A percentile compares a stretch with the other conserved stretches of the same genome.
These are phyloP conservation scores for Radopholus similis DNA, from an alignment of 1,140 invertebrate genomes.

Conservation along the genomic window DNA sequence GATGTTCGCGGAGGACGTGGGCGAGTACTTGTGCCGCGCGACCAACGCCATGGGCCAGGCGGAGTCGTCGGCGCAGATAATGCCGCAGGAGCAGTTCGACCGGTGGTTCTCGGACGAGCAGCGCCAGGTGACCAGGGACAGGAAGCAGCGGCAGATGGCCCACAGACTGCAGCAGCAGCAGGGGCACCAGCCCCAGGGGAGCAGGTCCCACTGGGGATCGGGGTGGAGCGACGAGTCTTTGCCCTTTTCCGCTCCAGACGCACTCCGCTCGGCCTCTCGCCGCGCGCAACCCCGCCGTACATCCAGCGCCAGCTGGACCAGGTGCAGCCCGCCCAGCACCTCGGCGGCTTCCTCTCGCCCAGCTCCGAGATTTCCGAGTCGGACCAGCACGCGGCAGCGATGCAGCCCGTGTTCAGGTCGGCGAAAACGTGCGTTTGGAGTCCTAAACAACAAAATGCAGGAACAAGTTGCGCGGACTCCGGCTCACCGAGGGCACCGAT, in stretches of 20 bases:
- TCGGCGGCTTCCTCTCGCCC: conserved; percentile 1
- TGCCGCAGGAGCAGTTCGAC: conserved; percentile 50
- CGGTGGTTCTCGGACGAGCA: conserved; percentile 54
- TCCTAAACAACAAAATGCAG: not conserved
- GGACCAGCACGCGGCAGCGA: conserved; percentile 15
- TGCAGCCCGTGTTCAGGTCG: conserved; percentile 40
- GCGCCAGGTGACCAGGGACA: conserved; percentile 40
- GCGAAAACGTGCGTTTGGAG: not conserved
- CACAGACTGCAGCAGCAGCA: conserved; percentile 16
- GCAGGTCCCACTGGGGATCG: not conserved
- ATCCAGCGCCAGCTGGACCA: conserved; percentile 29
- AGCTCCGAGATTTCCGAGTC: conserved; percentile 33
- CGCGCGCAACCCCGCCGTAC: conserved; percentile 14
- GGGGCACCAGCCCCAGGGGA: conserved; percentile 7
- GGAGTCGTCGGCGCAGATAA: conserved; percentile 42
- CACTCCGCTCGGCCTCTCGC: not conserved
- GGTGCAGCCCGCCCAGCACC: conserved; percentile 7
- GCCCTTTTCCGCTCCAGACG: not conserved
- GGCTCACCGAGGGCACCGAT: conserved; percentile 56
- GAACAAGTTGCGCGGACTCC: conserved; percentile 39
- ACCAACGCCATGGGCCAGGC: conserved; percentile 72
- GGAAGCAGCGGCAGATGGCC: conserved; percentile 45
- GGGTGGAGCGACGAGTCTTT: not conserved
- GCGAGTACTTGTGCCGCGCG: conserved; percentile 77
- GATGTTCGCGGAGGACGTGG: conserved; percentile 54